Evolutionary conservation across 2,113 vertebrate genomes (phyloP).

Genomic region (Cricetomys ansorgei): DNA sequence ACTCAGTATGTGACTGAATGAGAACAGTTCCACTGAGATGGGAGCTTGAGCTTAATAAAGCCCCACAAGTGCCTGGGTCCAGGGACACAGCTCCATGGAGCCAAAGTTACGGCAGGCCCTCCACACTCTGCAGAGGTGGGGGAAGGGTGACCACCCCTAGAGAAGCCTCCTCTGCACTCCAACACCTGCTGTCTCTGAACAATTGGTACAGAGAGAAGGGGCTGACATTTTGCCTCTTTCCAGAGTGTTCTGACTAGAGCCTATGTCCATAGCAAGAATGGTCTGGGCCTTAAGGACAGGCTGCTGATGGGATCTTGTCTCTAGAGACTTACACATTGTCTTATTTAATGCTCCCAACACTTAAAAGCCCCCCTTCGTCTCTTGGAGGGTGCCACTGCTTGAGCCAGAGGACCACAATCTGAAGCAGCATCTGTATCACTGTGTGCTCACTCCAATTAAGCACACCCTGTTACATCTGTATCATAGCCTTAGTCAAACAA

Average conservation of each 20-base stretch:
- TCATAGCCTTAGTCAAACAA: not conserved
- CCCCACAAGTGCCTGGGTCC: not conserved
- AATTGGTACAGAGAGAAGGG: not conserved
- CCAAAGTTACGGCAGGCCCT: not conserved
- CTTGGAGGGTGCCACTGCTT: not conserved
- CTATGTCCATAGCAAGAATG: not conserved
- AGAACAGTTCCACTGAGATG: rapidly evolving
- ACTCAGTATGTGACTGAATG: no score
- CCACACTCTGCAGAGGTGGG: rapidly evolving
- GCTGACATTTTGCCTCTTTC: not conserved
- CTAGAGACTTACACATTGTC: rapidly evolving
- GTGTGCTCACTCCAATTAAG: not conserved
- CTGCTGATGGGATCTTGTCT: not conserved
- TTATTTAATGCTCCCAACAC: not conserved
- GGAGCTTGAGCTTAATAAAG: not conserved
- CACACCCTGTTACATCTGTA: not conserved
- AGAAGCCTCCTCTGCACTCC: not conserved
- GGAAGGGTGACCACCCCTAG: no score
- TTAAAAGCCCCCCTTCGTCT: not conserved
- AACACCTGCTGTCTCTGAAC: not conserved
- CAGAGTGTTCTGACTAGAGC: rapidly evolving
- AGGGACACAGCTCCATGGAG: rapidly evolving
- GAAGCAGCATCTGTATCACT: not conserved
- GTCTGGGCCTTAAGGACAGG: not conserved
- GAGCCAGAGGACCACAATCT: not conserved